Base-by-base conservation (phyloP, 1,140 invertebrate species). In the Fopius arisanus region DNA sequence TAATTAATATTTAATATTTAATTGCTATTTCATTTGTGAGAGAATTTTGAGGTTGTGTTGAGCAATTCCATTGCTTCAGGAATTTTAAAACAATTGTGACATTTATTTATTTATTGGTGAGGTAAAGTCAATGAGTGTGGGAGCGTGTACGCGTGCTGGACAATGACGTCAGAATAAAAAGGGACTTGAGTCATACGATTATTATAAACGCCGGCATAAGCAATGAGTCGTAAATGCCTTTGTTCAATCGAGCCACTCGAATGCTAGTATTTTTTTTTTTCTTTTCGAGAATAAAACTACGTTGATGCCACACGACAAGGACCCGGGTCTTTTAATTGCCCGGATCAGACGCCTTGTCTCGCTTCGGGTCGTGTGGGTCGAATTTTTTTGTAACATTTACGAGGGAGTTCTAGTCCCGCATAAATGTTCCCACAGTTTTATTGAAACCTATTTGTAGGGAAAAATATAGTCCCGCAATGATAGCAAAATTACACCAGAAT, bases 91-190 rank as follows among this genome's bases (percentile, higher is more conserved):
- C n/a, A n/a, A n/a, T n/a, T n/a, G n/a, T n/a, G n/a, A n/a, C n/a
- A n/a, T n/a, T n/a, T n/a, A n/a, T n/a, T n/a, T n/a, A n/a, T n/a
- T n/a, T n/a, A n/a, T 59, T 59, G 77, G 81, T 78, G 81, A 80
- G 79, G 70, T 81, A 77, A 80, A 79, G 80, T 81, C 78, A 77
- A 29, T 74, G 77, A 84, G 82, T 84, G 83, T 86, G 83, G 83
- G 82, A 84, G 72, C 77, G 73, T 43, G 63, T 51, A 41, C 59
- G 26, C 54, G 41, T 65, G 67, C 63, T 43, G 62, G 59, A 33
- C 67, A 80, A 81, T 83, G 84, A 85, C 83, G 83, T 78, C 82
- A 85, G 54, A 59, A 26, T 59, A 59, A 59, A 59, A 59, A 28
- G 54, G 23, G 23, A 23, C 23, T 59, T 59, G 54, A 59, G 54